Percentiles rank a stretch among this genome's conserved stretches.
Conservation (phyloP, 2,113 vertebrate species). For the Ammodytes marinus region DNA sequence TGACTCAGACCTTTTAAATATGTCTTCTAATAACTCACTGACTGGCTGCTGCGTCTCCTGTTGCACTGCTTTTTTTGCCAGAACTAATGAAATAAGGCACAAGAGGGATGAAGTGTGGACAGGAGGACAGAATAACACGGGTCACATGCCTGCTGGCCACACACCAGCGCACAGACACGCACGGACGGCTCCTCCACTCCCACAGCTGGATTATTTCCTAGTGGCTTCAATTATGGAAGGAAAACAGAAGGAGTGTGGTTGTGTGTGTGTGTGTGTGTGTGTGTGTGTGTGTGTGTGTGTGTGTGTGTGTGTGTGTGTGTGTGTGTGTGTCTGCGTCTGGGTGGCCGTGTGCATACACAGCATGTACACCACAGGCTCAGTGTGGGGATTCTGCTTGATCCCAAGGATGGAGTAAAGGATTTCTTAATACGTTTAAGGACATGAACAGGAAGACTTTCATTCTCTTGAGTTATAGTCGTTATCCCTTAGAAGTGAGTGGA, state of each 20-base stretch:
- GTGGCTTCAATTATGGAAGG: neutral
- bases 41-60: neutral
- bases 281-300: slow-evolving; percentile 15
- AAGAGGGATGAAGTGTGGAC: slow-evolving; percentile 35
- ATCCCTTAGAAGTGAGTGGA: neutral
- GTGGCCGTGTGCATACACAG: neutral
- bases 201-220: slow-evolving; percentile 36
- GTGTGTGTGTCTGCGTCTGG: slow-evolving; percentile 19
- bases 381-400: slow-evolving; percentile 5
- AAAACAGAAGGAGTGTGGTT: neutral
- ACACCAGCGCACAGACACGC: slow-evolving; percentile 2
- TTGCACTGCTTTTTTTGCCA: slow-evolving; percentile 20
- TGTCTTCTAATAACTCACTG: too few relatives aligned
- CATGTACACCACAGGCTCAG: neutral
- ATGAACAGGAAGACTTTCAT: neutral
- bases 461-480: neutral
- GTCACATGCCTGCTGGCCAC: slow-evolving; percentile 27
- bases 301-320: neutral
- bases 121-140: slow-evolving; percentile 47
- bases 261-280: slow-evolving; percentile 29
- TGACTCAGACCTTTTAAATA: slow-evolving; percentile 5
- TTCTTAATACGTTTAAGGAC: neutral
- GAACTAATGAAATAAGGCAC: slow-evolving; percentile 44
- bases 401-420: neutral
- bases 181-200: neutral